Conservation (phyloP, 2,113 vertebrate species). For the Sphyrna mokarran region DNA sequence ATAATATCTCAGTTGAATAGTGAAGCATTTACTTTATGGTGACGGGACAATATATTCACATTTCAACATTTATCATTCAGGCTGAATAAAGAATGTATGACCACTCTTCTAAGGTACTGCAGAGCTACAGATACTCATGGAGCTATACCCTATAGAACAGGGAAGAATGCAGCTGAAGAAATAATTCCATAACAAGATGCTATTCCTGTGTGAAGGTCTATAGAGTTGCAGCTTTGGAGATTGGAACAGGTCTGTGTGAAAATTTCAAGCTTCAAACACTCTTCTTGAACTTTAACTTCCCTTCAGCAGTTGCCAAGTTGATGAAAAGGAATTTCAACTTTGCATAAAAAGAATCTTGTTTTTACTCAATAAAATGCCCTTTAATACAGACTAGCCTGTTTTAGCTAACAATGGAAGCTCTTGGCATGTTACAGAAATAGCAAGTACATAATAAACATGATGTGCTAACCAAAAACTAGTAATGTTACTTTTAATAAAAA, state of each 20-base stretch:
- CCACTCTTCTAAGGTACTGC: not conserved
- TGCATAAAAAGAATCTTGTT: not conserved
- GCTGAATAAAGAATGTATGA: not conserved
- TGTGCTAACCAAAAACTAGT: not conserved
- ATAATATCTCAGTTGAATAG: not conserved
- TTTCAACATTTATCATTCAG: not conserved
- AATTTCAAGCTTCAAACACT: slow-evolving; percentile 17
- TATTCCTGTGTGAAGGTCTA: not conserved
- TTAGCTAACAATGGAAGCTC: not conserved
- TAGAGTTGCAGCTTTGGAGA: not conserved
- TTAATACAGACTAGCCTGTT: not conserved
- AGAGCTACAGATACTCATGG: not conserved
- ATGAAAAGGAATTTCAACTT: not conserved
- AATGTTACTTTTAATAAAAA: not conserved
- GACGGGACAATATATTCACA: not conserved
- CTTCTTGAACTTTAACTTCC: not conserved
- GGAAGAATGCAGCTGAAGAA: not conserved
- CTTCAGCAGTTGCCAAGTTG: slow-evolving; percentile 8
- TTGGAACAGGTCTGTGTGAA: not conserved
- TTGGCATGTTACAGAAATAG: not conserved
- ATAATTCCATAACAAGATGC: not conserved
- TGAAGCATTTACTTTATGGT: not conserved
- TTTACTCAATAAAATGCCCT: not conserved
- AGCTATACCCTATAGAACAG: not conserved
- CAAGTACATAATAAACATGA: not conserved